These are phyloP conservation scores for Cyclura pinguis DNA, from an alignment of 2,797 vertebrate species.

Conservation along the genomic window DNA sequence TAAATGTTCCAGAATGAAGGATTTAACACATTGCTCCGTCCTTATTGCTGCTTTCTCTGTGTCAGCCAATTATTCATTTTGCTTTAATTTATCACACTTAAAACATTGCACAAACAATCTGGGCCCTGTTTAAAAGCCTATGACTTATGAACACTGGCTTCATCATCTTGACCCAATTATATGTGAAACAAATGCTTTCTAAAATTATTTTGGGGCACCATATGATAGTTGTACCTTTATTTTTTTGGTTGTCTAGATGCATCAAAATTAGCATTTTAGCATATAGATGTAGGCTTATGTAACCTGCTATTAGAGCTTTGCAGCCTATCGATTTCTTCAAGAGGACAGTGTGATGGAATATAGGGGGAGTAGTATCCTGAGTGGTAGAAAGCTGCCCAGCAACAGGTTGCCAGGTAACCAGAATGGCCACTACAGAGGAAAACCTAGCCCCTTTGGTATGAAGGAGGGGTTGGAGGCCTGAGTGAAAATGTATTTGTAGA, in stretches of 20 bases:
- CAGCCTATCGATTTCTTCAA: neutral
- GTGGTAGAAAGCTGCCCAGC: no score
- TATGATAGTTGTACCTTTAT: conserved; percentile 65
- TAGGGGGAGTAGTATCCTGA: no score
- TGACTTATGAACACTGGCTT: conserved; percentile 78
- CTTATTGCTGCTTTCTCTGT: conserved; percentile 86
- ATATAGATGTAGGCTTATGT: conserved; percentile 3
- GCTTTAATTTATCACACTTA: conserved; percentile 84
- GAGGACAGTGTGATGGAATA: neutral
- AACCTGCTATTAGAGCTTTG: conserved; percentile 39
- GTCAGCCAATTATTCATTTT: conserved; percentile 88
- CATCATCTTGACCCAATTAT: conserved; percentile 76
- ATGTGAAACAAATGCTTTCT: conserved; percentile 78
- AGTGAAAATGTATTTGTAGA: no score
- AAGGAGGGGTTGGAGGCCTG: no score
- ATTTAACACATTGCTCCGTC: conserved; percentile 85
- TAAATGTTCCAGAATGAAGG: conserved; percentile 88
- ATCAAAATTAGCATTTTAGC: conserved; percentile 45
- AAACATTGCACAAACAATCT: conserved; percentile 83
- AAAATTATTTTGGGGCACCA: conserved; percentile 78
- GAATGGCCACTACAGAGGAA: no score
- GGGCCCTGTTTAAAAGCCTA: conserved; percentile 84
- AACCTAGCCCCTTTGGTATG: no score
- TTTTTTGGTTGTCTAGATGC: conserved; percentile 63
- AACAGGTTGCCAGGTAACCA: no score